Base-by-base conservation (phyloP, 1,140 invertebrate genomes). In the Cataglyphis hispanica region DNA sequence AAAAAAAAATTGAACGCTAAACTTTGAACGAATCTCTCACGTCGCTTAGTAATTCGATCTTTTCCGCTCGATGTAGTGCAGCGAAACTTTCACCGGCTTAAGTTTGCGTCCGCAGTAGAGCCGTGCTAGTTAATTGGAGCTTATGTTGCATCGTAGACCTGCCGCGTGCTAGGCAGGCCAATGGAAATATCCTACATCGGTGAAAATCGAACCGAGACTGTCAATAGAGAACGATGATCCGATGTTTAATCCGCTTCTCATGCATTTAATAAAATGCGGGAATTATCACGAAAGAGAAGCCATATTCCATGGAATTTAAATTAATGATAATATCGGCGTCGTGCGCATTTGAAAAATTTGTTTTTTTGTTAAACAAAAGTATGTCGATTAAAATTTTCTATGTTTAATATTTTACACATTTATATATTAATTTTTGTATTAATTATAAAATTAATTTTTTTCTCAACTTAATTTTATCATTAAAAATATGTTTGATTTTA, bases 51-150 rank as follows among this genome's bases (percentile, higher is more conserved):
- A 72, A 83, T 74, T 74, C n/a, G 67, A 83, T 74, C 25, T 67
- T 69, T 81, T 81, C 69, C 77, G 19, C 10, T 3, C 43, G n/a
- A 69, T 69, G 37, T 22, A 13, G 37, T 70, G 53, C 13, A n/a
- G 16, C 50, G 46, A 58, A 74, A 83, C 81, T 77, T 84, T 22
- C 43, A n/a, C 40, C 25, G 27, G 81, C 43, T 77, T 77, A 76
- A 84, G 81, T 84, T 77, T 16, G 70, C 34, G 72, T 43, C 27
- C 81, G 58, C 27, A 63, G 11, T 58, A 31, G 58, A 63, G 74
- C 43, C 64, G 72, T 84, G 64, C 72, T 53, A 50, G 81, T 77
- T 84, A 84, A 84, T 84, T 77, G 72, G 61, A 31, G 72, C 72
- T 84, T 84, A 77, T 46, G 81, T 34, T 58, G 70, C 58, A 22